phyloP scores from a whole-genome alignment of 2,113 vertebrate genomes.

The Nibea coibor region DNA sequence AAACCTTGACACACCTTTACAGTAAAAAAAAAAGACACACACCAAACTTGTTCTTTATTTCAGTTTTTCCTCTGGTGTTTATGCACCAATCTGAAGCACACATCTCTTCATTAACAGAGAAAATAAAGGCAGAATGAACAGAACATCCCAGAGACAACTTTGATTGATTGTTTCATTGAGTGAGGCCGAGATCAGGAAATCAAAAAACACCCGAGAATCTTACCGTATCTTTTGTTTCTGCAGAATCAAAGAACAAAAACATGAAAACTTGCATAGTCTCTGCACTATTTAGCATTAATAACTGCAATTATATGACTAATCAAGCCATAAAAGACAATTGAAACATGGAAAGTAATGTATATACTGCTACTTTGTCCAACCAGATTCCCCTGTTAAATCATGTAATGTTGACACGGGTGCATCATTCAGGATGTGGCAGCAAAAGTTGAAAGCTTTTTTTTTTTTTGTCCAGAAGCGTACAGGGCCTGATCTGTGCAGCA shows the following conservation, averaged over 20 bases:
- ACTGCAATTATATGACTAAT: background rate
- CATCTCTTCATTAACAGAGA: constrained; percentile 52
- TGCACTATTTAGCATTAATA: background rate
- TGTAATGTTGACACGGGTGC: background rate
- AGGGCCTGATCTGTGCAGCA: background rate
- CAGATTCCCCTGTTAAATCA: background rate
- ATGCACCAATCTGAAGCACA: background rate
- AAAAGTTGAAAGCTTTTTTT: background rate
- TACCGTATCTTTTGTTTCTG: background rate
- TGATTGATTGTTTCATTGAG: constrained; percentile 57
- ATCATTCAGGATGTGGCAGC: constrained; percentile 13
- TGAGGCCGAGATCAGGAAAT: constrained; percentile 49
- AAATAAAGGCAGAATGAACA: constrained; percentile 35
- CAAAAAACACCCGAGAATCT: constrained; percentile 30
- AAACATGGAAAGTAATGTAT: background rate
- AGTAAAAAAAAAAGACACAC: background rate
- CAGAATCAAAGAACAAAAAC: background rate
- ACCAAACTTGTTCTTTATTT: background rate
- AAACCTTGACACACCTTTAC: background rate
- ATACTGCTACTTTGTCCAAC: background rate
- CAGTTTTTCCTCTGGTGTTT: background rate
- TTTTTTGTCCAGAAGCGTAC: background rate
- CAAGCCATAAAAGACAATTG: background rate
- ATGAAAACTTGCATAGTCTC: background rate
- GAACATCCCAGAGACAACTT: constrained; percentile 33